A percentile compares a stretch with the other conserved stretches of the same genome.
These are phyloP conservation scores for Pseudanteris insignis DNA, from an alignment of 2,888 invertebrate species.

Conservation along the genomic window DNA sequence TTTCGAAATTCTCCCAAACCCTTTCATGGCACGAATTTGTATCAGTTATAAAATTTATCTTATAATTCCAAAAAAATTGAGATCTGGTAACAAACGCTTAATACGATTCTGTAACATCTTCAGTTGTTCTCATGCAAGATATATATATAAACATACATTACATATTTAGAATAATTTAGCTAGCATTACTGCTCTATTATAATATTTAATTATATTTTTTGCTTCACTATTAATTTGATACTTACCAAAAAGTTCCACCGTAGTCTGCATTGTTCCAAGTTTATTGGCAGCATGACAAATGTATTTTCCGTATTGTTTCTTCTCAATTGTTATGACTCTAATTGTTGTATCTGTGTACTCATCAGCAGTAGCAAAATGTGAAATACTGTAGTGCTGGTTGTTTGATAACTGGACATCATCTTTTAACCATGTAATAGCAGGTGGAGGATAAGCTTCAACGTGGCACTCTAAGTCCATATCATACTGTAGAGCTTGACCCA, in stretches of 20 bases:
- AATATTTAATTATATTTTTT: no score
- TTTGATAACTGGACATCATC: slow-evolving; percentile 83
- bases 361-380: slow-evolving; percentile 90
- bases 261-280: slow-evolving; percentile 81
- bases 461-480: slow-evolving; percentile 96
- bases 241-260: slow-evolving; percentile 84
- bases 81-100: no score
- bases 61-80: no score
- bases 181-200: no score
- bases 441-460: slow-evolving; percentile 93
- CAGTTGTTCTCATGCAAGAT: no score
- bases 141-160: no score
- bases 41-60: no score
- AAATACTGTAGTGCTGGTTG: slow-evolving; percentile 91
- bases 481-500: slow-evolving; percentile 89
- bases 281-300: slow-evolving; percentile 90
- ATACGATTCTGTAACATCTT: no score
- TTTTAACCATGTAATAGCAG: slow-evolving; percentile 91
- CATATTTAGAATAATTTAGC: no score
- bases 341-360: slow-evolving; percentile 92
- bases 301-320: slow-evolving; percentile 86
- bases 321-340: slow-evolving; percentile 89
- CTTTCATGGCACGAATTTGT: no score
- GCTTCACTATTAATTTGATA: no score
- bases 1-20: no score